phyloP scores from a whole-genome alignment of 2,113 vertebrate genomes.

The Morone saxatilis region DNA sequence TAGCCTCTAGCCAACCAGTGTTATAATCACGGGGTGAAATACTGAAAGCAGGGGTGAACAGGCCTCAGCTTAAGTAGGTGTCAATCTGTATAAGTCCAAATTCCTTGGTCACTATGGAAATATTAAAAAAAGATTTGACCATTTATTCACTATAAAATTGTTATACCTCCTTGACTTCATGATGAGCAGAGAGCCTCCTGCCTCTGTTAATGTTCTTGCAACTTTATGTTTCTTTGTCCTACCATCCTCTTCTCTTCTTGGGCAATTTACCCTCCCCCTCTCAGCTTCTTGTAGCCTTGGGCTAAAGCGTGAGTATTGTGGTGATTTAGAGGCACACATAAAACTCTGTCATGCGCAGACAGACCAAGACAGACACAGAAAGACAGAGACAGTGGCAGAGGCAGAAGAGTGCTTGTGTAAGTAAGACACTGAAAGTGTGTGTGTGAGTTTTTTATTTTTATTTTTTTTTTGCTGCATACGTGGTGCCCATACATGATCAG shows the following conservation, averaged over 20 bases:
- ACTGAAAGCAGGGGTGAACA: constrained; percentile 6
- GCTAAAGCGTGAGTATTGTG: constrained; percentile 62
- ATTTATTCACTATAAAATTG: constrained; percentile 7
- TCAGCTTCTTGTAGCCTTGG: constrained; percentile 59
- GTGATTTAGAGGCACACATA: constrained; percentile 68
- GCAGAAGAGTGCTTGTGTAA: constrained; percentile 17
- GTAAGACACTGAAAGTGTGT: constrained; percentile 32
- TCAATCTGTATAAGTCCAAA: constrained; percentile 28
- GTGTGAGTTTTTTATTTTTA: not conserved
- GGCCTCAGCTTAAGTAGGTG: constrained; percentile 18
- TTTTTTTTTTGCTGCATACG: constrained; percentile 3
- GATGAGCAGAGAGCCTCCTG: not conserved
- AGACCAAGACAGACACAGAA: constrained; percentile 36
- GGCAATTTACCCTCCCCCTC: constrained; percentile 45
- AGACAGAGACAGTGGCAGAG: constrained; percentile 25
- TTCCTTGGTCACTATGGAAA: constrained; percentile 14
- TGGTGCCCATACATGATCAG: not conserved
- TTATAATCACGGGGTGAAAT: constrained; percentile 17
- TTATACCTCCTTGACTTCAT: constrained; percentile 14
- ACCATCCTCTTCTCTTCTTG: constrained; percentile 1
- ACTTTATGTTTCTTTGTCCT: constrained; percentile 45
- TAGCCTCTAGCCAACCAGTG: not conserved
- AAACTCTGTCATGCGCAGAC: constrained; percentile 64
- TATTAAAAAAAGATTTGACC: not conserved
- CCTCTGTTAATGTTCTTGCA: constrained; percentile 44